Conservation (phyloP, 2,888 invertebrate genomes). For the Eristalis arbustorum region DNA sequence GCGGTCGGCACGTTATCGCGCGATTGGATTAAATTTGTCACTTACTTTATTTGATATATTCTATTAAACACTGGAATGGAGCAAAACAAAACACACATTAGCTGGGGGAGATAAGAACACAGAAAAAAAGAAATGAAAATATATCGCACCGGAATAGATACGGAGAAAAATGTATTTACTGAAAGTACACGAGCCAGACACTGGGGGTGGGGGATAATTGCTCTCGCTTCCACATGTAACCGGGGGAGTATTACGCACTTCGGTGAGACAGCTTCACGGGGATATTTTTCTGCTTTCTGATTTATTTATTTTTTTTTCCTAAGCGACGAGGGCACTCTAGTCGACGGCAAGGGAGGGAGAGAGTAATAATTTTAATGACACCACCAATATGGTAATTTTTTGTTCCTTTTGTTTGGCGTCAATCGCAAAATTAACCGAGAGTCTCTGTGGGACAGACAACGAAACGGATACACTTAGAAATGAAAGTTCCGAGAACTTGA, state of each 20-base stretch:
- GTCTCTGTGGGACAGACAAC: neutral
- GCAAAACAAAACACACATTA: slow-evolving; percentile 7
- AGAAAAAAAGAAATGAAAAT: no score
- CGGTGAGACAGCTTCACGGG: neutral
- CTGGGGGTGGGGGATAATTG: neutral
- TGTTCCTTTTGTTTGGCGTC: neutral
- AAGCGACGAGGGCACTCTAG: neutral
- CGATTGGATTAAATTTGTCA: slow-evolving; percentile 20
- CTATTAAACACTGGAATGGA: slow-evolving; percentile 36
- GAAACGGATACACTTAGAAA: neutral
- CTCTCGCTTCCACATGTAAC: neutral
- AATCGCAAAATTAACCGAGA: neutral
- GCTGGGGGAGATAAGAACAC: neutral
- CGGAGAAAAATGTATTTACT: slow-evolving; percentile 14
- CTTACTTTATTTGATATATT: slow-evolving; percentile 29
- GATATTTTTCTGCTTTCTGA: neutral
- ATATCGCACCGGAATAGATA: neutral
- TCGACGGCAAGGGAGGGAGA: neutral
- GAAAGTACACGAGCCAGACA: neutral
- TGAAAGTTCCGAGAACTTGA: slow-evolving; percentile 17
- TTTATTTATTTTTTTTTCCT: neutral
- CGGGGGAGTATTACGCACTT: slow-evolving; percentile 10
- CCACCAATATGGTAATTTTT: neutral
- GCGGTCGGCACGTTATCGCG: slow-evolving; percentile 25
- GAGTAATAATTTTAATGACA: neutral